phyloP scores from a whole-genome alignment of 92 coral and sea anemone species.

The Parazoanthus atlanticus region DNA sequence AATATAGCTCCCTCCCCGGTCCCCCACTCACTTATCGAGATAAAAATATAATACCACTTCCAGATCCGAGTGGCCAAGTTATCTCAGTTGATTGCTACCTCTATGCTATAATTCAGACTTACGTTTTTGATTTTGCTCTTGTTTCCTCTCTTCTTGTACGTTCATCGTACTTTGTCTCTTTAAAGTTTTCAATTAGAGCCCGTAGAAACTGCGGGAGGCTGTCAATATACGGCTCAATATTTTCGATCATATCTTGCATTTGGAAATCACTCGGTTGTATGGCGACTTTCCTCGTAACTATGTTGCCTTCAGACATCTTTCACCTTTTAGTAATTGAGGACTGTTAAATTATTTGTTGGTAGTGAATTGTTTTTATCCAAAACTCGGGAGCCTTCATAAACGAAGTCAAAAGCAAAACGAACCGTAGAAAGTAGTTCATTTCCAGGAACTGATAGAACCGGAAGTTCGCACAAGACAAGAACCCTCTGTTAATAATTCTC shows the following conservation, averaged over 20 bases:
- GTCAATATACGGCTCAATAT: neutral
- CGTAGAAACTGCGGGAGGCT: neutral
- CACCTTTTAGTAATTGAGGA: neutral
- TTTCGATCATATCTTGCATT: neutral
- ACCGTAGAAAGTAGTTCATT: neutral
- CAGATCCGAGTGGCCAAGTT: too few relatives aligned
- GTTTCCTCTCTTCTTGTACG: neutral
- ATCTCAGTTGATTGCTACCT: neutral
- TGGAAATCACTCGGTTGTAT: neutral
- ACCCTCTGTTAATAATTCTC: neutral
- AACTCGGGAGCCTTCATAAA: neutral
- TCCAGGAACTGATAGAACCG: neutral
- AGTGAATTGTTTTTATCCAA: neutral
- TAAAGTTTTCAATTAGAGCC: neutral
- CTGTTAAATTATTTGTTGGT: neutral
- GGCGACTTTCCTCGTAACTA: neutral
- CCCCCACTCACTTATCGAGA: too few relatives aligned
- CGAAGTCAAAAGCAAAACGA: neutral
- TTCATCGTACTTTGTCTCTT: neutral
- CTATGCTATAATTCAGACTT: neutral
- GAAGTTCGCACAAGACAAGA: neutral
- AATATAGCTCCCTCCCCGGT: too few relatives aligned
- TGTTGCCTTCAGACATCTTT: neutral
- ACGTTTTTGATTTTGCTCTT: too few relatives aligned
- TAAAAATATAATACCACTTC: too few relatives aligned